A percentile compares a stretch with the other conserved stretches of the same genome.
These are phyloP conservation scores for Apamea epomidion DNA, from an alignment of 2,888 invertebrate genomes.

Conservation along the genomic window DNA sequence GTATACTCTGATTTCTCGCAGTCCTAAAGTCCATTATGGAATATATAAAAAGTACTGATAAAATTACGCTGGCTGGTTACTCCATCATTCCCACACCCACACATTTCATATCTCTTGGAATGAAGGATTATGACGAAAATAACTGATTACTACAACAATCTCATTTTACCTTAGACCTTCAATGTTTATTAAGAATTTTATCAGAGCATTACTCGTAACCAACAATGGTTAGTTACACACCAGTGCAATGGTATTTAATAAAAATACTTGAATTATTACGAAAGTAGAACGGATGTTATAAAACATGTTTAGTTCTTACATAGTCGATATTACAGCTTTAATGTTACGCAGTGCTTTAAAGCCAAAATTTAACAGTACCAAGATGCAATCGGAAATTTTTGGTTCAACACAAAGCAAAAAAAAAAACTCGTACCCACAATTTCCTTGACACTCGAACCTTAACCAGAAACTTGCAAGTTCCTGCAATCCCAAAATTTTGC, in stretches of 20 bases:
- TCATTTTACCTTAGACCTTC: constrained; percentile 35
- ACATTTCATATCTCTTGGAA: constrained; percentile 27
- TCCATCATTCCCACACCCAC: constrained; percentile 34
- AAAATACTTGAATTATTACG: constrained; percentile 12
- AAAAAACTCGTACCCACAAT: not conserved
- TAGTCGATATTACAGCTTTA: constrained; percentile 10
- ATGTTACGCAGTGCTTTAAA: not conserved
- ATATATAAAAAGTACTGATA: constrained; percentile 9
- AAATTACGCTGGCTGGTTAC: not conserved
- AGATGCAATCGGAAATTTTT: not conserved
- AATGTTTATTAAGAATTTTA: constrained; percentile 48
- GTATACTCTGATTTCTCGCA: not conserved
- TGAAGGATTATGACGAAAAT: constrained; percentile 18
- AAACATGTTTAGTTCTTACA: constrained; percentile 3
- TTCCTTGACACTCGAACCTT: constrained; percentile 8
- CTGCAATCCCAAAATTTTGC: constrained; percentile 45
- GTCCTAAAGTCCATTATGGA: constrained; percentile 1
- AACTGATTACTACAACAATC: constrained; percentile 29
- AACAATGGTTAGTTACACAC: not conserved
- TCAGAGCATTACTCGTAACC: constrained; percentile 22
- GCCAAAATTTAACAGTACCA: not conserved
- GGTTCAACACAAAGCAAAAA: not conserved
- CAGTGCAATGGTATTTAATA: not conserved
- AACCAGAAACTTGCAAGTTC: constrained; percentile 35
- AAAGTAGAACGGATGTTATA: constrained; percentile 40